phyloP scores from a whole-genome alignment of 2,797 vertebrate genomes.

The Gobionotothen gibberifrons region DNA sequence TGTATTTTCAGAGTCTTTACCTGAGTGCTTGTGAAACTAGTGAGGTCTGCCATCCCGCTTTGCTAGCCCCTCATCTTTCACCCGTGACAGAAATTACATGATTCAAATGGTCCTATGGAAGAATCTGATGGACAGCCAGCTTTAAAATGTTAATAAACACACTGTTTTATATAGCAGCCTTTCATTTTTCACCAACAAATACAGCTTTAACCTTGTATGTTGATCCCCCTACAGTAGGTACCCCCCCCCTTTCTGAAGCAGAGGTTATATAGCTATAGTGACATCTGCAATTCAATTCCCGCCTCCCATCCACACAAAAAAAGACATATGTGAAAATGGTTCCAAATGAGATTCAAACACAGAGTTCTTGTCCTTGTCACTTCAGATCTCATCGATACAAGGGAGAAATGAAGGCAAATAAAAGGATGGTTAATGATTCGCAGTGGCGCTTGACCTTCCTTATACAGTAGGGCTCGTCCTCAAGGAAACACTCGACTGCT shows the following conservation, averaged over 20 bases:
- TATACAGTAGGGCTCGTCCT: conserved; percentile 46
- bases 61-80: conserved; percentile 73
- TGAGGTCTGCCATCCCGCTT: conserved; percentile 46
- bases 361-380: conserved; percentile 69
- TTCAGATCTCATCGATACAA: conserved; percentile 55
- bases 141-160: conserved; percentile 78
- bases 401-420: conserved; percentile 51
- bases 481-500: conserved; percentile 35
- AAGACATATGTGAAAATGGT: conserved; percentile 45
- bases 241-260: conserved; percentile 5
- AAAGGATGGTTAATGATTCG: conserved; percentile 69
- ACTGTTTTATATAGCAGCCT: conserved; percentile 59
- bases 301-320: conserved; percentile 1
- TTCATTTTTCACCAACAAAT: conserved; percentile 70
- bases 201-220: conserved; percentile 76
- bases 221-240: not conserved
- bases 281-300: conserved; percentile 76
- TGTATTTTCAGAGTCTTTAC: conserved; percentile 53
- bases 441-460: conserved; percentile 67
- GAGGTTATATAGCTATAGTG: conserved; percentile 60
- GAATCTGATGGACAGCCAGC: conserved; percentile 69
- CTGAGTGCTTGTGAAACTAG: conserved; percentile 57
- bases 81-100: conserved; percentile 78
- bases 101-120: conserved; percentile 70
- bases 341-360: conserved; percentile 65